Evolutionary conservation across 2,797 vertebrate species (phyloP).

Genomic region (Podarcis lilfordi): DNA sequence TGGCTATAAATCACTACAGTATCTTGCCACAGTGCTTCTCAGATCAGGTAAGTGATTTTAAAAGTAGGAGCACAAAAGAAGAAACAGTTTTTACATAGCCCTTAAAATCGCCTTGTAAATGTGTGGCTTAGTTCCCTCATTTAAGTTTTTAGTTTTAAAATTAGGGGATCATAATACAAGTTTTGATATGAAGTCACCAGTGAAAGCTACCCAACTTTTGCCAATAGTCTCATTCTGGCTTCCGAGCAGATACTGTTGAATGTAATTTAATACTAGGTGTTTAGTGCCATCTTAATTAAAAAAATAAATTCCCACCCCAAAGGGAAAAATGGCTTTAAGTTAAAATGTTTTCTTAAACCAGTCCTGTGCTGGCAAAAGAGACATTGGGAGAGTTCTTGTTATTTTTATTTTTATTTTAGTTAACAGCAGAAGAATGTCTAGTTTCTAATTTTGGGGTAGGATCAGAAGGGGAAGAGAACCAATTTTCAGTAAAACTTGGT

Average conservation of each 20-base stretch:
- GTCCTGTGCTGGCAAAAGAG: conserved; percentile 61
- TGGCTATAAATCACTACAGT: conserved; percentile 49
- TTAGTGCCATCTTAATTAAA: conserved; percentile 55
- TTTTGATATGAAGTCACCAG: conserved; percentile 57
- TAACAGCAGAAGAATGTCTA: conserved; percentile 69
- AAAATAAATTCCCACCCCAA: conserved; percentile 65
- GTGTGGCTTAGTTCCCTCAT: conserved; percentile 42
- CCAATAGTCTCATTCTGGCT: conserved; percentile 64
- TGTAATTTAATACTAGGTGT: conserved; percentile 52
- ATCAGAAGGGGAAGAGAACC: conserved; percentile 74
- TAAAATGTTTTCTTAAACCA: conserved; percentile 65
- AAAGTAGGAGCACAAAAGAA: conserved; percentile 64
- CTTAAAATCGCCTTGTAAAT: conserved; percentile 42
- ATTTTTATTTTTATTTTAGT: conserved; percentile 51
- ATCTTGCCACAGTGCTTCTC: conserved; percentile 52
- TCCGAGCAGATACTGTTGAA: conserved; percentile 55
- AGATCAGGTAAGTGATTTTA: conserved; percentile 79
- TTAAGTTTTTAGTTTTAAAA: conserved; percentile 44
- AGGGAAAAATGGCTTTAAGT: conserved; percentile 62
- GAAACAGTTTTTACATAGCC: conserved; percentile 43
- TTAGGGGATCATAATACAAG: conserved; percentile 35
- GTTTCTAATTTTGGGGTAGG: conserved; percentile 42
- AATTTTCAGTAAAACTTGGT: conserved; percentile 76
- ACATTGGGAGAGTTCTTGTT: conserved; percentile 42
- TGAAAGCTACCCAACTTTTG: conserved; percentile 55